Conservation (phyloP, 2,113 vertebrate species). For the Pyrgilauda ruficollis region DNA sequence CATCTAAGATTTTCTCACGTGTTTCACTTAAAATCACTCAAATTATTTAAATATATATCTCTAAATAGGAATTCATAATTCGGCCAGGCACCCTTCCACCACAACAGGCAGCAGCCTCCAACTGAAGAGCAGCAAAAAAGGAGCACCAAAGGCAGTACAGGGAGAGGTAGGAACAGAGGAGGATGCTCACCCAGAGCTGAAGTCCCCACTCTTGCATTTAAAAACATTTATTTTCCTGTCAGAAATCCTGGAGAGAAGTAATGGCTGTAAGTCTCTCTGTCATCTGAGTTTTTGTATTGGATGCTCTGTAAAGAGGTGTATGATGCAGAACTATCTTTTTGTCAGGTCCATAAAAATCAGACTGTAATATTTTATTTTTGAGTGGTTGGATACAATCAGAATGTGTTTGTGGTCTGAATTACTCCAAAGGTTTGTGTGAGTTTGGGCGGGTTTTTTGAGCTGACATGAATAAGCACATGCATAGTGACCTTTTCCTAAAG, state of each 20-base stretch:
- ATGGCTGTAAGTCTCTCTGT: background rate
- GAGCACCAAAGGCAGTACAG: background rate
- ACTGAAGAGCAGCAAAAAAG: background rate
- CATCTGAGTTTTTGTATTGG: background rate
- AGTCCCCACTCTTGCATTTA: background rate
- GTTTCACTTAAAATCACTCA: background rate
- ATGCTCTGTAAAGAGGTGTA: background rate
- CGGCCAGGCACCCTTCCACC: background rate
- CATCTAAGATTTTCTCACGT: background rate
- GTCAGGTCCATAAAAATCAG: background rate
- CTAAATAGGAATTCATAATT: background rate
- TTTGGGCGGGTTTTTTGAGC: background rate
- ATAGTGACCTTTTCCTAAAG: background rate
- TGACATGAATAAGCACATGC: background rate
- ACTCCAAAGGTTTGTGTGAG: background rate
- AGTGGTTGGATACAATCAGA: background rate
- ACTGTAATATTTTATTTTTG: background rate
- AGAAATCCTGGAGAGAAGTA: background rate
- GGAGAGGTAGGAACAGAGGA: background rate
- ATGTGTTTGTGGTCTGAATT: background rate
- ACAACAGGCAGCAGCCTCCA: background rate
- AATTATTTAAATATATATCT: background rate
- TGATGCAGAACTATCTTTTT: background rate
- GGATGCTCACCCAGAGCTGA: background rate
- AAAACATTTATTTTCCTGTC: background rate